Base-by-base conservation (phyloP, 1,140 invertebrate species). In the Carcinoscorpius rotundicauda region DNA sequence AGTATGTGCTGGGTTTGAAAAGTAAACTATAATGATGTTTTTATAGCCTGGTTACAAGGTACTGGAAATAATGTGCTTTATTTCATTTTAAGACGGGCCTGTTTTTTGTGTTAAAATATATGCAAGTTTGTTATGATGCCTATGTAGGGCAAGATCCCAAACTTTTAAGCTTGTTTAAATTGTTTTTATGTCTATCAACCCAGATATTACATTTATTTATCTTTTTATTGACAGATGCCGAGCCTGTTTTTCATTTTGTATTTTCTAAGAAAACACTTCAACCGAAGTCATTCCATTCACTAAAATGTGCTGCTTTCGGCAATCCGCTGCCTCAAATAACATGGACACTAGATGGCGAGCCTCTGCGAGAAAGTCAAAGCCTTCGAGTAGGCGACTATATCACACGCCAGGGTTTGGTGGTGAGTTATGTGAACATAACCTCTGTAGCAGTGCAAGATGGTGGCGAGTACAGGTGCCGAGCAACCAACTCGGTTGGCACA, bases 391-490 rank as follows among this genome's bases (percentile, higher is more conserved):
- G 68, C n/a, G 71, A 71, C 62, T 71, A 72, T 53, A 69, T 72
- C 50, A 71, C 66, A 8, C 58, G 61, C 61, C 67, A 71, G n/a
- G 65, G 65, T 9, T 64, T 61, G 6, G 72, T 77, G 9, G 71
- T 75, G 51, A 76, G 74, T 60, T 75, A 75, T 62, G 72, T 76
- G 11, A 93, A 93, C 78, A 90, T 93, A 70, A 88, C 86, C 67
- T 84, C 86, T 69, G 87, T 91, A 57, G 83, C 84, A 77, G 85
- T 91, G 4, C 85, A 89, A 74, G 89, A 92, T 74, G 90, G 90
- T n/a, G 91, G 91, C 3, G 85, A 89, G 74, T 93, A 91, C 78
- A 83, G 83, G 57, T 94, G 91, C 75, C 84, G 80, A 3, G 88
- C 88, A 1, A 84, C 84, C 72, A 93, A 92, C 78, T 80, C 85